A percentile compares a stretch with the other conserved stretches of the same genome.
phyloP scores from a whole-genome alignment of 2,888 invertebrate genomes.

The Diachrysia chrysitis region DNA sequence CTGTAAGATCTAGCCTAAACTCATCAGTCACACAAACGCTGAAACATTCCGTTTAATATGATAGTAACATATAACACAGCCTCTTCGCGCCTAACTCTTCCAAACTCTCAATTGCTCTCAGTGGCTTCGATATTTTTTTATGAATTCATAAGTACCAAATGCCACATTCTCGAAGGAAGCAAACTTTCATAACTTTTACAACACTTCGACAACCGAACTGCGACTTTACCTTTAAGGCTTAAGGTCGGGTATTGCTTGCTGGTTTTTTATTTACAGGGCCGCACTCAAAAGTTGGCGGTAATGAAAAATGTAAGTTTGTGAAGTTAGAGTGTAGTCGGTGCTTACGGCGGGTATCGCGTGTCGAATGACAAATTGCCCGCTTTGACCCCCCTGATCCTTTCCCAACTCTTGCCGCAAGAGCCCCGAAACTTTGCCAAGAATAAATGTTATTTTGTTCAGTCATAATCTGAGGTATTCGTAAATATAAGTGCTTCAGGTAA shows the following conservation, averaged over 20 bases:
- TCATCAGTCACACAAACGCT: not conserved
- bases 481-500: slow-evolving; percentile 38
- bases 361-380: slow-evolving; percentile 81
- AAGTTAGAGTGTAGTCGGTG: slow-evolving; percentile 70
- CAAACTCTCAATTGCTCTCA: slow-evolving; percentile 48
- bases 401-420: slow-evolving; percentile 58
- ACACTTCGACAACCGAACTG: slow-evolving; percentile 12
- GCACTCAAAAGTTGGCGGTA: slow-evolving; percentile 70
- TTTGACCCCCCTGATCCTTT: slow-evolving; percentile 73
- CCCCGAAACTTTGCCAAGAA: slow-evolving; percentile 60
- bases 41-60: not conserved
- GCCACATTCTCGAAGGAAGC: slow-evolving; percentile 44
- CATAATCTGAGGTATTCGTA: slow-evolving; percentile 41
- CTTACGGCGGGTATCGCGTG: slow-evolving; percentile 80
- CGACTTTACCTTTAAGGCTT: not conserved
- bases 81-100: slow-evolving; percentile 44
- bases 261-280: slow-evolving; percentile 39
- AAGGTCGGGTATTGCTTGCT: slow-evolving; percentile 41
- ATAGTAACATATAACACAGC: slow-evolving; percentile 11
- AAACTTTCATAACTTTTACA: slow-evolving; percentile 47
- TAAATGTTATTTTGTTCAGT: slow-evolving; percentile 66
- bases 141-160: slow-evolving; percentile 52
- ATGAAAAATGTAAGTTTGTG: slow-evolving; percentile 82
- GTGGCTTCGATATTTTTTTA: slow-evolving; percentile 57
- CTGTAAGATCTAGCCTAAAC: not conserved